Evolutionary conservation across 2,113 vertebrate genomes (phyloP).

Genomic region (Halcyon senegalensis): DNA sequence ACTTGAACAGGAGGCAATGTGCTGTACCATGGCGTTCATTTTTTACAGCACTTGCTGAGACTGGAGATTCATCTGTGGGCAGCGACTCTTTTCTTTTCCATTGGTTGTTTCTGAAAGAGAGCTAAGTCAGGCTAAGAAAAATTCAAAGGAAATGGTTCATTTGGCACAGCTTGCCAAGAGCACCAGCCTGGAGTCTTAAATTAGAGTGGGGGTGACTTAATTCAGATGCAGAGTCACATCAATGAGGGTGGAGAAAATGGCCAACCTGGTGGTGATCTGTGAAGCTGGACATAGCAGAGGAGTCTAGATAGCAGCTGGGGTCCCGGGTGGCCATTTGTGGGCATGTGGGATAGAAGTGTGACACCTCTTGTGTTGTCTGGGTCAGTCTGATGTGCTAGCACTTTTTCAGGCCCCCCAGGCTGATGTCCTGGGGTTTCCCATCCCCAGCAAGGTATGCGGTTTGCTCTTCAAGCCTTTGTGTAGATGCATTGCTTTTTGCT

Average conservation of each 20-base stretch:
- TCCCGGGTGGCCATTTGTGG: not conserved
- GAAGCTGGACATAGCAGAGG: not conserved
- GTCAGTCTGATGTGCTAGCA: not conserved
- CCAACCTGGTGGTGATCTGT: not conserved
- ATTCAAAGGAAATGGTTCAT: not conserved
- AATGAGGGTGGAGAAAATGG: not conserved
- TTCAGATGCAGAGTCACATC: not conserved
- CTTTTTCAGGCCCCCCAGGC: not conserved
- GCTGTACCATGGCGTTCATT: rapidly evolving
- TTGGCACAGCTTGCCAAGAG: not conserved
- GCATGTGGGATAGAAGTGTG: rapidly evolving
- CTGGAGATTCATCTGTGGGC: not conserved
- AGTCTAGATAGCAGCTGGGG: not conserved
- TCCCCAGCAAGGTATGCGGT: not conserved
- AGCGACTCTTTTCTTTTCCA: not conserved
- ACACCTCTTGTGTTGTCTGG: not conserved
- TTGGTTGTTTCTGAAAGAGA: not conserved
- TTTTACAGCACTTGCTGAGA: not conserved
- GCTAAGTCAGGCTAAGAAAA: not conserved
- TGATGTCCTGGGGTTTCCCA: not conserved
- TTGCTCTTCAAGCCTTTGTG: not conserved
- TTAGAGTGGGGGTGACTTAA: not conserved
- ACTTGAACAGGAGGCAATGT: not conserved
- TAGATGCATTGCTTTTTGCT: not conserved
- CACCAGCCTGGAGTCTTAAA: not conserved